Evolutionary conservation across 2,888 invertebrate species (phyloP).

Genomic region (Rhodophaea formosa): DNA sequence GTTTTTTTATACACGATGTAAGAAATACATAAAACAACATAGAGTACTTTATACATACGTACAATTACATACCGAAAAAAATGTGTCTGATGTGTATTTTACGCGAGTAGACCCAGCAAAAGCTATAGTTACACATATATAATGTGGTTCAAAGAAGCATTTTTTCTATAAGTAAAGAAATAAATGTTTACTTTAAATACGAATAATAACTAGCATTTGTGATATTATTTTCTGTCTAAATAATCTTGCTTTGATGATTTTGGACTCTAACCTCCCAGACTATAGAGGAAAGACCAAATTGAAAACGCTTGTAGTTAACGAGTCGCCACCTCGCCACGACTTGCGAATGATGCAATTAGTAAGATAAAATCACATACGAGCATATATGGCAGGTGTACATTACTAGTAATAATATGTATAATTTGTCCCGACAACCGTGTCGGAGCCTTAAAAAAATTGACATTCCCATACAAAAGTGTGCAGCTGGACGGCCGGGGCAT

Average conservation of each 20-base stretch:
- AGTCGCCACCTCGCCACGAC: conserved; percentile 18
- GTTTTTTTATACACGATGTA: too few relatives aligned
- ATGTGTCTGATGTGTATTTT: too few relatives aligned
- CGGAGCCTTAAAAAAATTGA: conserved; percentile 18
- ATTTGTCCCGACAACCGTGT: too few relatives aligned
- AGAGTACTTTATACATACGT: too few relatives aligned
- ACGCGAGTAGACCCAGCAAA: too few relatives aligned
- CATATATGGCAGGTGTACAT: conserved; percentile 23
- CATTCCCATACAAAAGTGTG: background rate
- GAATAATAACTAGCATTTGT: background rate
- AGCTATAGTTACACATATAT: too few relatives aligned
- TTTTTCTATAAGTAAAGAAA: too few relatives aligned
- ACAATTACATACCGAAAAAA: too few relatives aligned
- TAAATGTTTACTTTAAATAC: too few relatives aligned
- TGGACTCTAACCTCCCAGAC: background rate
- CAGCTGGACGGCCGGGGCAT: too few relatives aligned
- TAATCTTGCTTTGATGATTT: background rate
- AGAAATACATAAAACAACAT: too few relatives aligned
- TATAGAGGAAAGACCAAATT: conserved; percentile 20
- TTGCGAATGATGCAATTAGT: conserved; percentile 36
- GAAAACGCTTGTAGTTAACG: conserved; percentile 34
- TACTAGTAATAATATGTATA: conserved; percentile 5
- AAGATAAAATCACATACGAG: conserved; percentile 41
- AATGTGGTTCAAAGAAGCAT: too few relatives aligned
- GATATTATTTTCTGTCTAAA: background rate